These are phyloP conservation scores for Papilio elwesi DNA, from an alignment of 2,888 invertebrate species.

Conservation along the genomic window DNA sequence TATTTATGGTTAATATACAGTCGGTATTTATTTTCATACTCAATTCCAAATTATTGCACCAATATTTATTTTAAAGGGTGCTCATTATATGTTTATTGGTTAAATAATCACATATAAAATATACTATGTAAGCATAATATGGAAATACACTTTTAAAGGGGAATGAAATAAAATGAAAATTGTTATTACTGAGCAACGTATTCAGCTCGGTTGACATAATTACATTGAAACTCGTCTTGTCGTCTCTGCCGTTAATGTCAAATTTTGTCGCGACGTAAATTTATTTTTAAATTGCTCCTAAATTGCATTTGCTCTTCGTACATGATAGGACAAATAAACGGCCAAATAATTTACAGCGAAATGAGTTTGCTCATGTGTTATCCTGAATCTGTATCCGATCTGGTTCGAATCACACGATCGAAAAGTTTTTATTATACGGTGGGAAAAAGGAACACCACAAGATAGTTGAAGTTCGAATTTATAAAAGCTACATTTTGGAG, in stretches of 20 bases:
- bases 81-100: too few relatives aligned
- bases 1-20: neutral
- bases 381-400: neutral
- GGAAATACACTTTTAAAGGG: too few relatives aligned
- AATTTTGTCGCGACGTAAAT: constrained; percentile 1
- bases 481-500: too few relatives aligned
- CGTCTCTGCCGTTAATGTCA: constrained; percentile 1
- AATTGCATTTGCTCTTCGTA: constrained; percentile 12
- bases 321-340: neutral
- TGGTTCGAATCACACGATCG: neutral
- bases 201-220: neutral
- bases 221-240: neutral
- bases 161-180: neutral
- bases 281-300: constrained; percentile 9
- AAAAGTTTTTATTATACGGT: too few relatives aligned
- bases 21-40: too few relatives aligned
- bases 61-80: too few relatives aligned
- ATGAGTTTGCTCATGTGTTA: neutral
- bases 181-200: neutral
- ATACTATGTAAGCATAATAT: too few relatives aligned
- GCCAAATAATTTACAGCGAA: neutral
- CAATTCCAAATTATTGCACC: too few relatives aligned
- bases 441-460: too few relatives aligned
- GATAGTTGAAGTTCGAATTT: too few relatives aligned
- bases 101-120: too few relatives aligned